Evolutionary conservation across 2,797 vertebrate genomes (phyloP), one percentile per base, ranked within the genome.

Genomic region (Cetoscarus ocellatus): DNA sequence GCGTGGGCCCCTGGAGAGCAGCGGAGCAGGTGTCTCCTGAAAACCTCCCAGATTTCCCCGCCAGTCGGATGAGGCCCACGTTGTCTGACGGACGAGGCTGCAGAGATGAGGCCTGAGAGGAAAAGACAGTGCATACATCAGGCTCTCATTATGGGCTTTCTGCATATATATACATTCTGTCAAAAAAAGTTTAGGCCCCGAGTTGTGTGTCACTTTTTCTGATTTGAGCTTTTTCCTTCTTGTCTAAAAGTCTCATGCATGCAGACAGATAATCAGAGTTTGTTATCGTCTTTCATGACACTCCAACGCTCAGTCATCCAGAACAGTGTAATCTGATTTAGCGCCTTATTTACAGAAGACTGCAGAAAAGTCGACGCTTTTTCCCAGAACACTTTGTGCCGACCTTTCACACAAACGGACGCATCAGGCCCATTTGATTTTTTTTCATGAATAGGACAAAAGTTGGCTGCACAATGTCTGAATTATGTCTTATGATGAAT

Each of bases 111-210:
- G 54, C 69, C 72, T 15, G 8, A 57, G 77, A 63, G 63, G 61
- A 77, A 73, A 34, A 49, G 48, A 64, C 73, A 14, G 47, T 44
- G 63, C 61, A 49, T 75, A 79, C 89, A 91, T 86, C 79, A 77
- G 86, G 87, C 85, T 84, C 79, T 86, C 83, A 87, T 90, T 90
- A 89, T 54, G 18, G 74, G 49, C 69, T 82, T 65, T 68, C 55
- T 75, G 73, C 61, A 34, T 34, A 78, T 56, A 74, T 84, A 82
- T 66, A 87, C 82, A 83, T 57, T 36, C 38, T 79, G 85, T 90
- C 87, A 85, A 65, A 77, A 79, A 61, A 77, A 71, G 70, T 80
- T 82, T 77, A 71, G 67, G 47, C 66, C 49, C 38, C 34, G n/a
- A 57, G 79, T 53, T 59, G 55, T 82, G 81, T 61, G 87, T 87